Percentiles rank a stretch among this genome's conserved stretches.
Evolutionary conservation across 64 coral and sea anemone species (phyloP).

Genomic region (Actinia tenebrosa): DNA sequence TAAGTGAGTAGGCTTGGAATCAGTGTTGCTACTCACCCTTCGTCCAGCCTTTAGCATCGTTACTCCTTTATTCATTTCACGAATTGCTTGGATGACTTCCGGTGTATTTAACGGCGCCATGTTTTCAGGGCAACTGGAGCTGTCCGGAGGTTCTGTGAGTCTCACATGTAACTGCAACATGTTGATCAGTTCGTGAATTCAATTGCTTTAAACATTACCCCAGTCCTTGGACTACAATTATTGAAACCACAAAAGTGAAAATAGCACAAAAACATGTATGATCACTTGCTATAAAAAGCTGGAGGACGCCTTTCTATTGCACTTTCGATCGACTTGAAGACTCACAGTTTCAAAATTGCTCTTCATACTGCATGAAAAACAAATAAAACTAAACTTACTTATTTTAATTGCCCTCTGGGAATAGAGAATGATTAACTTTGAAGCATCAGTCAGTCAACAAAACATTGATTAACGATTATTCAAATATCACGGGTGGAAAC

Average conservation of each 20-base stretch:
- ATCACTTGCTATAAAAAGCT: background rate
- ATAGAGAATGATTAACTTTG: background rate
- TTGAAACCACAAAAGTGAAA: background rate
- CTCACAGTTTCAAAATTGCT: background rate
- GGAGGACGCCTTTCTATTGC: background rate
- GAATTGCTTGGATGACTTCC: constrained; percentile 8
- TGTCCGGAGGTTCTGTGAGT: background rate
- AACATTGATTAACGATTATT: background rate
- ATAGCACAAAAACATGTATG: background rate
- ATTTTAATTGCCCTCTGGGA: background rate
- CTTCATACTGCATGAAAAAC: background rate
- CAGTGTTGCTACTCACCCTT: constrained; percentile 2
- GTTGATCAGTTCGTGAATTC: background rate
- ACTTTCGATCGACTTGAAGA: background rate
- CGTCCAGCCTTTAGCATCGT: constrained; percentile 22
- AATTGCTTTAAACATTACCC: too few relatives aligned
- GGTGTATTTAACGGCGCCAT: background rate
- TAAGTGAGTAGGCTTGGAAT: background rate
- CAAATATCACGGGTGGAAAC: background rate
- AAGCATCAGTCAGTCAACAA: background rate
- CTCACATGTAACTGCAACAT: constrained; percentile 7
- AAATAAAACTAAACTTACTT: background rate
- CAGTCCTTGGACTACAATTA: too few relatives aligned
- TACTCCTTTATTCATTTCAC: constrained; percentile 19
- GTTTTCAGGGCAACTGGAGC: background rate